Evolutionary conservation across 64 coral and sea anemone genomes (phyloP), one percentile per base, ranked within the genome.

Genomic region (Montipora cactus): DNA sequence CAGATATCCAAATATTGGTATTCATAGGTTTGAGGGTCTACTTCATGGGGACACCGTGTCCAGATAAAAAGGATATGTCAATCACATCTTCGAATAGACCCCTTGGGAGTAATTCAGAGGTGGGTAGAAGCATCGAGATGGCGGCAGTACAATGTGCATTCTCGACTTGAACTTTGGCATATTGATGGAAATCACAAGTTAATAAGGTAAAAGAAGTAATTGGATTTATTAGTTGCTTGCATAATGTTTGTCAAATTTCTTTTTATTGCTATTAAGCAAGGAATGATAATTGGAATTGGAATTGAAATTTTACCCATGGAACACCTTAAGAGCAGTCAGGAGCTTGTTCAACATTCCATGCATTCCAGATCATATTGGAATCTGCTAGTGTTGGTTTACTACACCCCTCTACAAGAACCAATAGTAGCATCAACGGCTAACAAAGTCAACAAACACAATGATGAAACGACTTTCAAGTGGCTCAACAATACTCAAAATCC

Each of bases 41-140:
- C 69, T 89, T 5, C 83, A 71, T 23, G 74, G 84, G 48, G 92
- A 21, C 83, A 94, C 77, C 77, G 70, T 79, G 83, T 94, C 13
- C 92, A 94, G 71, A 80, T 84, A 82, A 85, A 94, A 66, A 44
- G 84, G 81, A 81, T 94, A 68, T 66, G 92, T 48, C 77, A 88
- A 14, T 94, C 92, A 74, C 77, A 81, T 37, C 61, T 89, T 21
- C 45, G 87, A 78, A 89, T 52, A 46, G 87, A 89, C 22, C 87
- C 87, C 8, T 37, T 79, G 8, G 87, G 87, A 49, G 47, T 78
- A 64, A 15, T 78, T 14, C 91, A 93, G 46, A 84, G 82, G 58
- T 93, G 91, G 82, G 78, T 16, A 76, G 19, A 9, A 14, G 59
- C 87, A 37, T 19, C 44, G 2, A 77, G 49, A 19, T 22, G 75